Base-by-base conservation (phyloP, 2,888 invertebrate genomes). In the Myathropa florea region DNA sequence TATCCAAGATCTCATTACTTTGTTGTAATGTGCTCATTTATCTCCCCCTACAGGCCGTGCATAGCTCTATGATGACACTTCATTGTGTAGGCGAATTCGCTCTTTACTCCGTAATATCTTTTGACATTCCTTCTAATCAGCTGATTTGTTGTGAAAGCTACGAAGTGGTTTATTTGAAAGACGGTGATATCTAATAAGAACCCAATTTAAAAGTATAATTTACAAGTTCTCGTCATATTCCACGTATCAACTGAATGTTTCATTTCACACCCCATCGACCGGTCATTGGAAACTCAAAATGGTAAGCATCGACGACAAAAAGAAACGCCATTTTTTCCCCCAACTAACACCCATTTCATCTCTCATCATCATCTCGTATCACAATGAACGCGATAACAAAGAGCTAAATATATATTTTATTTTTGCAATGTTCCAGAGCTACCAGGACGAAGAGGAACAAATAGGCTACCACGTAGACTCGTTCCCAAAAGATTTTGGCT, bases 401-500 rank as follows among this genome's bases (percentile, higher is more conserved):
- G 59, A n/a, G n/a, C 33, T 21, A 26, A 9, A 39, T 53, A 60
- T 30, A 33, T 21, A 33, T 61, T 7, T 12, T 4, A 21, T 53
- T 30, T 61, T 59, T 30, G 9, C 7, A 28, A 59, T 3, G 26
- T 83, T 88, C 9, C 60, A 94, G 94, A 94, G 94, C 92, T 94
- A 94, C 92, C 94, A 93, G 91, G 95, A 95, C 89, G 94, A 93
- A 90, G 95, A 95, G 89, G 94, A 94, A 90, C 92, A 93, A 85
- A 89, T 89, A 73, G 93, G 92, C 89, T 91, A 94, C 93, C 92
- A 93, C 90, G 94, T 94, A 88, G 95, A 94, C 39, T 94, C 95
- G 28, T 98, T 98, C 92, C 97, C 98, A 9, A 98, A 98, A 92
- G 97, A 97, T 91, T 98, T 97, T 93, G 97, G 97, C 59, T 98